phyloP scores from a whole-genome alignment of 2,797 vertebrate species.

The Trichosurus vulpecula region DNA sequence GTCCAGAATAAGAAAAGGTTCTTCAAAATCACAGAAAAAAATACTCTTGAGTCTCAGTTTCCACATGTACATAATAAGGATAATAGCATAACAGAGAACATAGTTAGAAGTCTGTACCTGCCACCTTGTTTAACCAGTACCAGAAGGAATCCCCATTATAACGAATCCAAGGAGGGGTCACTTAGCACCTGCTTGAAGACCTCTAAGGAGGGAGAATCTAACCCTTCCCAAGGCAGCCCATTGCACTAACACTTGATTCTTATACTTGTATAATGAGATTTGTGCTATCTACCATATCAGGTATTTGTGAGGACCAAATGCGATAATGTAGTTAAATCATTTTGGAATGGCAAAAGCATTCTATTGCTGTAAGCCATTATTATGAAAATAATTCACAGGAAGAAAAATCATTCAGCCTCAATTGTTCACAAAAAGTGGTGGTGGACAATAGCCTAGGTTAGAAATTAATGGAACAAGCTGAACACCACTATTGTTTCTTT shows the following conservation, averaged over 20 bases:
- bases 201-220: neutral
- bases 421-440: neutral
- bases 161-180: neutral
- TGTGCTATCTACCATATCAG: neutral
- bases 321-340: neutral
- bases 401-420: conserved; percentile 2
- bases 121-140: neutral
- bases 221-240: neutral
- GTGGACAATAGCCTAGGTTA: neutral
- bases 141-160: neutral
- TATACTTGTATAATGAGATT: neutral
- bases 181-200: neutral
- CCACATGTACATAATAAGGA: neutral
- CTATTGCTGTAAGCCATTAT: neutral
- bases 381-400: conserved; percentile 25
- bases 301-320: neutral
- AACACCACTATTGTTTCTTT: neutral
- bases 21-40: conserved; percentile 1
- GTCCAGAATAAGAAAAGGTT: neutral
- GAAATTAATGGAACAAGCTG: conserved; percentile 7
- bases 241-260: neutral
- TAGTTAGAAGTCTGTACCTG: neutral
- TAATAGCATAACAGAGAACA: neutral
- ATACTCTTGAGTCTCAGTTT: neutral
- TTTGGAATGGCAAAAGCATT: neutral